Evolutionary conservation across 2,888 invertebrate species (phyloP).

Genomic region (Timandra comae): DNA sequence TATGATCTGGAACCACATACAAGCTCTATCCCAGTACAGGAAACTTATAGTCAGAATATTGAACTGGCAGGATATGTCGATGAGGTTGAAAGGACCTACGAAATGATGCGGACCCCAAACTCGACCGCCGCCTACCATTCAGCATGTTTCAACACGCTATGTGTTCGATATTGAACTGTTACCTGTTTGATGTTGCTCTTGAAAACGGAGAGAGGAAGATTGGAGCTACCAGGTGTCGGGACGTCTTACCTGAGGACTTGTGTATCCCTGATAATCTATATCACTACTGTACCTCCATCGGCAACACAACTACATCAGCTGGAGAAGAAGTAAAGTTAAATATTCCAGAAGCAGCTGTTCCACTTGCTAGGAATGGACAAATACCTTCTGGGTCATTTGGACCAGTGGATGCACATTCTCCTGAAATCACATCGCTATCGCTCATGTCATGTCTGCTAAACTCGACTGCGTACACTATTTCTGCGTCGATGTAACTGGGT

Average conservation of each 20-base stretch:
- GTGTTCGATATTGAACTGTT: too few relatives aligned
- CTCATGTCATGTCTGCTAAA: constrained; percentile 18
- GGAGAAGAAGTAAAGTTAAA: constrained; percentile 13
- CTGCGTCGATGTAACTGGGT: constrained; percentile 38
- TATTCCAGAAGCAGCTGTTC: constrained; percentile 14
- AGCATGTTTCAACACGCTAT: constrained; percentile 26
- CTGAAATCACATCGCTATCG: too few relatives aligned
- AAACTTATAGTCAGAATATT: constrained; percentile 20
- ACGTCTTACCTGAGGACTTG: neutral
- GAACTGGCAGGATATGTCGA: constrained; percentile 22
- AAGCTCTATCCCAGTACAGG: constrained; percentile 21
- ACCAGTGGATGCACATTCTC: neutral
- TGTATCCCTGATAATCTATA: neutral
- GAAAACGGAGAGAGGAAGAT: neutral
- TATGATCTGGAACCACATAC: constrained; percentile 27
- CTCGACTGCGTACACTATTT: constrained; percentile 35
- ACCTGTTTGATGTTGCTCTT: neutral
- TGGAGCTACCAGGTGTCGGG: neutral
- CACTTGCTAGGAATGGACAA: constrained; percentile 8
- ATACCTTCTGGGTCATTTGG: constrained; percentile 9
- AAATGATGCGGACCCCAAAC: constrained; percentile 20
- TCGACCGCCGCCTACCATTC: constrained; percentile 19
- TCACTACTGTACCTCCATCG: neutral
- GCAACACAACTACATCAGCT: neutral
- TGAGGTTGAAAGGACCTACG: constrained; percentile 22